Evolutionary conservation across 2,113 vertebrate genomes (phyloP), one percentile per base, ranked within the genome.

Genomic region (Cranoglanis bouderius): DNA sequence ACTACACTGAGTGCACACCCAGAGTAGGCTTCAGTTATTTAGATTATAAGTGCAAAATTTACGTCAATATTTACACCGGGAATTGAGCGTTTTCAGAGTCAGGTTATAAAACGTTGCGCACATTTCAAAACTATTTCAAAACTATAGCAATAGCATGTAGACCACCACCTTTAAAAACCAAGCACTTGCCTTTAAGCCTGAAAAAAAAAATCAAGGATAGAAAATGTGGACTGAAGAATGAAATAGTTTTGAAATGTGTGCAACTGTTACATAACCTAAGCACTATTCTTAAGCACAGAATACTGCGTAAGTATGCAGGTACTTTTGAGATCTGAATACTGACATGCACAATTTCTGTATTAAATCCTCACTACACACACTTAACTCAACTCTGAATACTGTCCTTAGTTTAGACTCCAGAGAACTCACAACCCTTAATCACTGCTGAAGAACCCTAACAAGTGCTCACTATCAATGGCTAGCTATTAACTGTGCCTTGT

Each of bases 41-140:
- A n/a, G 46, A 13, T 46, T 80, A 49, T 46, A n/a, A 78, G 5
- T 46, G 43, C 4, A 6, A 49, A 49, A 16, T 49, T 6, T 26
- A 14, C 26, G 24, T 49, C 26, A 29, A 29, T 49, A 29, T 77
- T 77, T 5, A 49, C 26, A 26, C 4, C 49, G 43, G 72, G 38
- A 75, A 75, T 24, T 75, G 2, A 75, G 1, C 1, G 0, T 49
- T 26, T 75, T 46, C 21, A 26, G 40, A 43, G 18, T 72, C 67
- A 38, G 72, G 21, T 43, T 24, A 24, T 12, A 26, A 21, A 26
- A 9, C 9, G 38, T 40, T 40, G 35, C 21, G 43, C 1, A 24
- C 70, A 74, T 74, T 40, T 74, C 35, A 74, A 75, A 75, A 75
- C 38, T 65, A 74, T 74, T 40, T 74, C 35, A 74, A 75, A 75